A percentile compares a stretch with the other conserved stretches of the same genome.
These are phyloP conservation scores for Phalacrocorax carbo DNA, from an alignment of 2,113 vertebrate genomes.

Conservation along the genomic window DNA sequence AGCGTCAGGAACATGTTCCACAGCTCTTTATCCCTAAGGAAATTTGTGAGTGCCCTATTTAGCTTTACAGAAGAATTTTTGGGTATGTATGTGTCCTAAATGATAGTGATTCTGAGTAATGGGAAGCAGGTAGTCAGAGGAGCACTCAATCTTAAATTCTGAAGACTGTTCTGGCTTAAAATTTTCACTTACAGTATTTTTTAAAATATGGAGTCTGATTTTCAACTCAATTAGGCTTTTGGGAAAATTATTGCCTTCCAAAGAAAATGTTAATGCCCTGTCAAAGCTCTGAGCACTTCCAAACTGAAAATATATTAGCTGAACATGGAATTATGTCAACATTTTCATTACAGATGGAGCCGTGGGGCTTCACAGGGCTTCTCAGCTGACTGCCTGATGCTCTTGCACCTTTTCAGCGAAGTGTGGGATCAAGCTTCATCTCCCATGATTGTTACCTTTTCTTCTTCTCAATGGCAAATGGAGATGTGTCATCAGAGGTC, in stretches of 20 bases:
- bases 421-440: background rate
- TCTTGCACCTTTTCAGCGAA: background rate
- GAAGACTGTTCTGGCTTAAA: constrained; percentile 10
- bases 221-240: constrained; percentile 51
- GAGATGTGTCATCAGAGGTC: background rate
- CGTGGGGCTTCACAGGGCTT: background rate
- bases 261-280: constrained; percentile 59
- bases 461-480: background rate
- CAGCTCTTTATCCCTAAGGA: background rate
- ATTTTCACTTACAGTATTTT: constrained; percentile 20
- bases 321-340: constrained; percentile 56
- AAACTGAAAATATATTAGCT: constrained; percentile 60
- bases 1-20: background rate
- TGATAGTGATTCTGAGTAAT: background rate
- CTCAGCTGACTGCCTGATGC: background rate
- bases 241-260: constrained; percentile 59
- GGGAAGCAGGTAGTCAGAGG: background rate
- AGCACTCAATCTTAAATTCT: constrained; percentile 6
- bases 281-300: constrained; percentile 49
- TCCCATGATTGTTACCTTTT: background rate
- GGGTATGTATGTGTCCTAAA: background rate
- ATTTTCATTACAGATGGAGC: constrained; percentile 13
- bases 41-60: background rate
- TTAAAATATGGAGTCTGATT: constrained; percentile 21
- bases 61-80: background rate